Conservation (phyloP, 2,113 vertebrate species). For the Microcebus jonahi region DNA sequence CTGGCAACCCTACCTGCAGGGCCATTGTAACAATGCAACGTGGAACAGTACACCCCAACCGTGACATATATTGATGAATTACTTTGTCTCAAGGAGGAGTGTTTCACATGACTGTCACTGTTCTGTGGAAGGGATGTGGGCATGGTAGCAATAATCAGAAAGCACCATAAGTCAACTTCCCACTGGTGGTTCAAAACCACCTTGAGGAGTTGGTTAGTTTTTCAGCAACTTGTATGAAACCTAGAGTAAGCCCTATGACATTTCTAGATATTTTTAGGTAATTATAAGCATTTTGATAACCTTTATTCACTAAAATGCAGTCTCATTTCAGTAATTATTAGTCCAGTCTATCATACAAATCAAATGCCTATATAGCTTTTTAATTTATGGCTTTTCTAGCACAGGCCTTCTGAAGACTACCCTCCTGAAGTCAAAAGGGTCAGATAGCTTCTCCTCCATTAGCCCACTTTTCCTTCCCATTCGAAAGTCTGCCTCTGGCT, state of each 20-base stretch:
- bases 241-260: background rate
- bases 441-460: background rate
- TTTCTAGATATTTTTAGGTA: background rate
- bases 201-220: background rate
- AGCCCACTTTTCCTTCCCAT: background rate
- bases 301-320: background rate
- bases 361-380: background rate
- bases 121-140: background rate
- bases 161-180: background rate
- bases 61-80: background rate
- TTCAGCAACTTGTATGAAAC: background rate
- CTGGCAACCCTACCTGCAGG: background rate
- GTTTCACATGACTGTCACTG: background rate
- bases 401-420: background rate
- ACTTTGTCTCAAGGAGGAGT: accelerated
- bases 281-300: background rate
- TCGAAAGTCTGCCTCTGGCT: background rate
- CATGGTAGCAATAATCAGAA: background rate
- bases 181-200: background rate
- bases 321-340: background rate
- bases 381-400: background rate
- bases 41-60: background rate
- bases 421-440: background rate
- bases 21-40: background rate
- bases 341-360: background rate